A percentile compares a stretch with the other conserved stretches of the same genome.
Evolutionary conservation across 2,797 vertebrate genomes (phyloP).

Genomic region (Enteromius argenteus): DNA sequence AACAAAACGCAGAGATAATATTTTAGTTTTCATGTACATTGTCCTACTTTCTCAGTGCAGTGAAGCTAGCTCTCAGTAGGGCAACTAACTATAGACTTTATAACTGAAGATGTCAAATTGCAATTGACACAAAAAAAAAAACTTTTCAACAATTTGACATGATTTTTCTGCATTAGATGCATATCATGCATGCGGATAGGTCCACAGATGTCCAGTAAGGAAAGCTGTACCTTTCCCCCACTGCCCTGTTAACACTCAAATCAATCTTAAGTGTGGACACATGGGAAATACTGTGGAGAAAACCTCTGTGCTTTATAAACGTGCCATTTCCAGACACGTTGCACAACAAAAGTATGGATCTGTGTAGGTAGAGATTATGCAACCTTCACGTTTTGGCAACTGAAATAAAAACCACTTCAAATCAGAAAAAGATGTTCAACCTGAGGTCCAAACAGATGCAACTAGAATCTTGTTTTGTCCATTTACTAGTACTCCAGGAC

Average conservation of each 20-base stretch:
- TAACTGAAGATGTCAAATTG: neutral
- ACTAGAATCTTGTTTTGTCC: neutral
- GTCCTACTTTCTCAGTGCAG: constrained; percentile 17
- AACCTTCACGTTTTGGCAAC: neutral
- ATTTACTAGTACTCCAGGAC: neutral
- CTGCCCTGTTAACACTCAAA: neutral
- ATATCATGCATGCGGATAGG: neutral
- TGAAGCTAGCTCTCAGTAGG: constrained; percentile 5
- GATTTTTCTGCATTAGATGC: neutral
- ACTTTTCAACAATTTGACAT: neutral
- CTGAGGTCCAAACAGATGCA: neutral
- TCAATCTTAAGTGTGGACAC: neutral
- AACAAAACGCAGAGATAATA: neutral
- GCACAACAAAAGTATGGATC: neutral
- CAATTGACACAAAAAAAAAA: neutral
- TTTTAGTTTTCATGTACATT: neutral
- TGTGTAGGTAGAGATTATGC: neutral
- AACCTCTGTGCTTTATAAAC: neutral
- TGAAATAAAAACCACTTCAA: neutral
- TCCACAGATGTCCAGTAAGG: neutral
- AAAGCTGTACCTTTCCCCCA: neutral
- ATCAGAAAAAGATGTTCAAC: neutral
- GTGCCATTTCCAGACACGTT: neutral
- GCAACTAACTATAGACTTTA: neutral
- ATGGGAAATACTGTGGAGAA: neutral